Evolutionary conservation across 35 echinoderm and acorn worm genomes (phyloP).

Genomic region (Ophioderma brevispina): DNA sequence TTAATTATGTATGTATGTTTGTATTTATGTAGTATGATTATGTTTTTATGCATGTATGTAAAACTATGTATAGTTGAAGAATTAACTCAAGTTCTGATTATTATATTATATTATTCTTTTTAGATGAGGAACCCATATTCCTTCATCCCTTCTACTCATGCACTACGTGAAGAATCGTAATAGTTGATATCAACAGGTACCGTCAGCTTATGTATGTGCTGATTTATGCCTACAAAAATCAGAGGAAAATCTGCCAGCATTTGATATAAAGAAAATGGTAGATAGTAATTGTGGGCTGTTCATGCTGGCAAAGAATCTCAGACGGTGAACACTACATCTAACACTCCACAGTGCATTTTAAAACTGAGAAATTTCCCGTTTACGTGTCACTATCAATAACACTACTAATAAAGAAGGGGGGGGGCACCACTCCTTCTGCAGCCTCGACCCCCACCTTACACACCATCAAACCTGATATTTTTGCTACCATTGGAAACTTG

Average conservation of each 20-base stretch:
- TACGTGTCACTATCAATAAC: too few species aligned
- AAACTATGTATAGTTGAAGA: too few species aligned
- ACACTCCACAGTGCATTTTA: neutral
- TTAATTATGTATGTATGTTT: too few species aligned
- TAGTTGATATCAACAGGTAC: neutral
- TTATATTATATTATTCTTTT: neutral
- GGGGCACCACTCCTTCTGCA: too few species aligned
- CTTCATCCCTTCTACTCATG: neutral
- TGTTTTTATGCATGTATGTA: too few species aligned
- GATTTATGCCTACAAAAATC: neutral
- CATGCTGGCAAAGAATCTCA: neutral
- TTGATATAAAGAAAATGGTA: neutral
- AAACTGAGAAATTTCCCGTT: neutral
- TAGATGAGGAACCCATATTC: neutral
- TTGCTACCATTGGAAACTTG: too few species aligned
- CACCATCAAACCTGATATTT: too few species aligned
- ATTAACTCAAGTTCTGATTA: neutral
- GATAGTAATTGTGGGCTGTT: neutral
- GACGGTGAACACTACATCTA: neutral
- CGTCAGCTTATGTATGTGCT: slow-evolving; percentile 15
- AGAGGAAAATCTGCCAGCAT: slow-evolving; percentile 12
- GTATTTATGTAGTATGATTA: too few species aligned
- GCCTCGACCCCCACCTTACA: too few species aligned
- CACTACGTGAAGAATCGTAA: neutral
- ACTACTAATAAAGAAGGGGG: too few species aligned